Percentiles rank a stretch among this genome's conserved stretches.
Evolutionary conservation across 2,888 invertebrate species (phyloP).

Genomic region (Caenorhabditis imperialis): DNA sequence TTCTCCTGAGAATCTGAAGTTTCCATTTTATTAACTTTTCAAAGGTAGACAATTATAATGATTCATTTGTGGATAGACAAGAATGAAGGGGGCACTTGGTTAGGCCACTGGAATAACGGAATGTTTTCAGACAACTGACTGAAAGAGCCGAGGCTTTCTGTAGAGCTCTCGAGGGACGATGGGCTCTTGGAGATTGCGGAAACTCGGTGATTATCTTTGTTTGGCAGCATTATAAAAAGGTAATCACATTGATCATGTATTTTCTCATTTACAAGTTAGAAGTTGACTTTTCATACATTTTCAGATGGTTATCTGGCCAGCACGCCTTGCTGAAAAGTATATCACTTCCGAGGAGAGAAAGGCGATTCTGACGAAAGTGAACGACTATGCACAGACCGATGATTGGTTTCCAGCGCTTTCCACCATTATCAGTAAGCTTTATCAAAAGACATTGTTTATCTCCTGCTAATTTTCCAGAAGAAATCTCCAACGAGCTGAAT

Average conservation of each 20-base stretch:
- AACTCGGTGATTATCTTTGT: conserved; percentile 77
- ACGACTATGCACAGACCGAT: conserved; percentile 72
- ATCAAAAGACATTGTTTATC: no score
- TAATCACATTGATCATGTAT: conserved; percentile 71
- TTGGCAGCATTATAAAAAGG: conserved; percentile 78
- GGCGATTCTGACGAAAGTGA: conserved; percentile 71
- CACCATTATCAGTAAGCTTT: conserved; percentile 66
- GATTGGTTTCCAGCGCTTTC: conserved; percentile 74
- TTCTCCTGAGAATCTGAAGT: conserved; percentile 18
- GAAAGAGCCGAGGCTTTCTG: conserved; percentile 76
- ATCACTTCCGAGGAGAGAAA: conserved; percentile 73
- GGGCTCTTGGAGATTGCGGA: conserved; percentile 78
- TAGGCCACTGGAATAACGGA: no score
- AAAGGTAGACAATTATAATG: neutral
- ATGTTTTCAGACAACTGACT: conserved; percentile 70
- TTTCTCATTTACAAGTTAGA: neutral
- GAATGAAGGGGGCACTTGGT: no score
- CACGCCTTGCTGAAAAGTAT: conserved; percentile 74
- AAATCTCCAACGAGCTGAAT: conserved; percentile 71
- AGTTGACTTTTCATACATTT: conserved; percentile 9
- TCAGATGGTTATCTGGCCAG: conserved; percentile 77
- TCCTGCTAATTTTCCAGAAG: conserved; percentile 59
- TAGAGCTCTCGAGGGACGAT: conserved; percentile 75
- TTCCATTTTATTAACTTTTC: conserved; percentile 32
- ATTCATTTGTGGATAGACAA: no score